These are phyloP conservation scores for Mesembrinibis cayennensis DNA, from an alignment of 2,113 vertebrate species.

Conservation along the genomic window DNA sequence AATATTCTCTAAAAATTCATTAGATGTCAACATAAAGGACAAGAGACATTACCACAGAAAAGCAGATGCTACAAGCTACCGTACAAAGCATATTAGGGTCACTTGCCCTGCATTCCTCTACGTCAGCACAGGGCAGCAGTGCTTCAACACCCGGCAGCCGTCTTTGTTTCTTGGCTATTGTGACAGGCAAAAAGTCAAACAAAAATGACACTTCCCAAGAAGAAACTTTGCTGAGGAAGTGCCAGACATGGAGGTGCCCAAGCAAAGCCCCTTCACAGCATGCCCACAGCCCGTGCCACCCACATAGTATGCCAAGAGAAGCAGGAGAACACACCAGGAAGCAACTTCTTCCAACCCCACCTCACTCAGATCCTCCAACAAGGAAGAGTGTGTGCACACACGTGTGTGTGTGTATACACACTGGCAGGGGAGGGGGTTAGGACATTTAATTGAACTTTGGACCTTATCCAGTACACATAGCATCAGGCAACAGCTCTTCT, in stretches of 20 bases:
- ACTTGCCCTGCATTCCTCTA: not conserved
- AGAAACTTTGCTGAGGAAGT: not conserved
- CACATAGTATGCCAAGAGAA: not conserved
- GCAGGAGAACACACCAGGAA: not conserved
- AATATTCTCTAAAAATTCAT: conserved; percentile 27
- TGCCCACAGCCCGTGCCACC: not conserved
- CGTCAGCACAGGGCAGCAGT: not conserved
- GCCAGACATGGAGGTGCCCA: not conserved
- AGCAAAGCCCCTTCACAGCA: not conserved
- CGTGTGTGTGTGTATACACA: fast-evolving
- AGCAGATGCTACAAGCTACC: not conserved
- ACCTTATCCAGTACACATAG: not conserved
- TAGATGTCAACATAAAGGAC: not conserved
- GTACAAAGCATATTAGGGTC: not conserved
- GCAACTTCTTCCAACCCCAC: not conserved
- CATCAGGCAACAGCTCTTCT: not conserved
- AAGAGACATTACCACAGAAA: not conserved
- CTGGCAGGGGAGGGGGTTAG: not conserved
- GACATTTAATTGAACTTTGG: not conserved
- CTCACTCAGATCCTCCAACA: not conserved
- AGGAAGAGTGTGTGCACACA: fast-evolving
- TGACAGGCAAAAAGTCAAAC: not conserved
- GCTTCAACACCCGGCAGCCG: not conserved
- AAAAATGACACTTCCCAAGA: not conserved
- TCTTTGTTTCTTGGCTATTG: not conserved